These are phyloP conservation scores for Chelidonichthys spinosus DNA, from an alignment of 2,797 vertebrate genomes.

Conservation along the genomic window DNA sequence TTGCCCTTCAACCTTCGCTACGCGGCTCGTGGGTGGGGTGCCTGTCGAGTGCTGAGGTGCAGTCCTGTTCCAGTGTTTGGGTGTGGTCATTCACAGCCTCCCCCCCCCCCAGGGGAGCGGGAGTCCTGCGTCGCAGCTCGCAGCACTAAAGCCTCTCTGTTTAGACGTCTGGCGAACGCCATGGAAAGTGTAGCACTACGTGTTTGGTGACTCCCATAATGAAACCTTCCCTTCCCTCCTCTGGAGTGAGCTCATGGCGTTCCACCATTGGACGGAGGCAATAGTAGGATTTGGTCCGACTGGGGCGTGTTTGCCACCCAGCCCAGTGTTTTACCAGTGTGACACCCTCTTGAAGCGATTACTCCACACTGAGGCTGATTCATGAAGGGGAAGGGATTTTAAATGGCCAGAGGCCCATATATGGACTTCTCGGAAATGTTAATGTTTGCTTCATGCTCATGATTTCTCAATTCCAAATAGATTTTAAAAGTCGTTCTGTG, in stretches of 20 bases:
- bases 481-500: conserved; percentile 33
- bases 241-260: conserved; percentile 79
- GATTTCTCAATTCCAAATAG: conserved; percentile 52
- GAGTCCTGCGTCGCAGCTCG: conserved; percentile 62
- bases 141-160: conserved; percentile 82
- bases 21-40: conserved; percentile 50
- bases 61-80: conserved; percentile 70
- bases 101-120: conserved; percentile 63
- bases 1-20: conserved; percentile 46
- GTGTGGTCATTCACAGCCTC: conserved; percentile 59
- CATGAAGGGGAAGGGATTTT: conserved; percentile 61
- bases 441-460: conserved; percentile 53
- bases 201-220: conserved; percentile 76
- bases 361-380: conserved; percentile 76
- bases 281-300: conserved; percentile 71
- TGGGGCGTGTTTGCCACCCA: conserved; percentile 70
- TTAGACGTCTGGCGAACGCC: conserved; percentile 72
- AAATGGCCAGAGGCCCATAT: conserved; percentile 45
- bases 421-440: conserved; percentile 59
- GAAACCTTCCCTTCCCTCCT: conserved; percentile 77
- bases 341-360: conserved; percentile 75
- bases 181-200: conserved; percentile 82
- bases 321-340: conserved; percentile 72
- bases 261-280: conserved; percentile 64
- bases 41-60: conserved; percentile 58